Evolutionary conservation across 2,797 vertebrate genomes (phyloP), one percentile per base, ranked within the genome.

Genomic region (Lepus townsendii): DNA sequence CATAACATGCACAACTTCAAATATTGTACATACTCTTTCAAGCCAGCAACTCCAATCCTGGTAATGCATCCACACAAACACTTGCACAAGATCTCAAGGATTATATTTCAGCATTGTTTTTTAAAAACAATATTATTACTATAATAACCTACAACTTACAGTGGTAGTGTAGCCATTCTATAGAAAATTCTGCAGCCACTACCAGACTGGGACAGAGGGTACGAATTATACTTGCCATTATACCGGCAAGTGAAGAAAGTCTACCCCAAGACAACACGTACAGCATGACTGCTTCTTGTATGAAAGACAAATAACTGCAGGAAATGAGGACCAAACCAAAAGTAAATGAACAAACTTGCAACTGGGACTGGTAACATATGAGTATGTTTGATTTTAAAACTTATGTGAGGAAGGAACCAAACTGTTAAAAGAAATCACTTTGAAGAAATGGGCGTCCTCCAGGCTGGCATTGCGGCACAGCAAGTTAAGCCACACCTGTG

Each of bases 151-250:
- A 50, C 47, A 57, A 5, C 68, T 10, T 22, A 80, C 7, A 47
- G 20, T 1, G 38, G 1, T 0, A 1, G 22, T 4, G 30, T 4
- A 20, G 19, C 50, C 62, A n/a, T 7, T 1, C 38, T 26, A n/a
- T 7, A 30, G 32, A 26, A 12, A 3, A 5, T 11, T 62, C 60
- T 10, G 22, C 5, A 26, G 86, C 54, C 72, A 24, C 71, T 8
- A 17, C 5, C 9, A 80, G 32, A 66, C 57, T 11, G 32, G 7
- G 11, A 30, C 26, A 54, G 52, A 22, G 22, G 24, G 42, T 7
- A 1, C 4, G 47, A n/a, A n/a, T n/a, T n/a, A n/a, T n/a, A n/a
- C n/a, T n/a, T n/a, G n/a, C n/a, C n/a, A n/a, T n/a, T n/a, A n/a
- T n/a, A n/a, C n/a, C 1, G 4, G 5, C 13, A 11, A 35, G 30